Evolutionary conservation across 2,113 vertebrate species (phyloP).

Genomic region (Rutilus rutilus): DNA sequence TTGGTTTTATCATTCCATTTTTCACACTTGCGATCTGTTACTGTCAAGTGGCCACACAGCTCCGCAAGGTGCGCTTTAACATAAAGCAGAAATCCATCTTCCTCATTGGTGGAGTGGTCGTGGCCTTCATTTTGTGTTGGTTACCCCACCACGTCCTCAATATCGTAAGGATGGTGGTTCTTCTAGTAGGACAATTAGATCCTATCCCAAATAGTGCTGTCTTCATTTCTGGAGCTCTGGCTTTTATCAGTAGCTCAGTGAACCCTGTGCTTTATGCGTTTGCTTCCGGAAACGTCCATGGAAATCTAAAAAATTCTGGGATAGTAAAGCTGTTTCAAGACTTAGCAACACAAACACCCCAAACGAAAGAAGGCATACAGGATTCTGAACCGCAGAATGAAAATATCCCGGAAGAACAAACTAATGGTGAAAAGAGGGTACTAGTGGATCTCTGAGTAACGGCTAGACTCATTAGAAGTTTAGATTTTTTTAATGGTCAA

Average conservation of each 20-base stretch:
- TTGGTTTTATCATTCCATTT: slow-evolving; percentile 63
- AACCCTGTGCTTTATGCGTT: slow-evolving; percentile 69
- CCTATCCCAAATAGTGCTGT: slow-evolving; percentile 4
- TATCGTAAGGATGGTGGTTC: slow-evolving; percentile 41
- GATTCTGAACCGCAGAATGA: background rate
- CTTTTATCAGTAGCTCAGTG: slow-evolving; percentile 69
- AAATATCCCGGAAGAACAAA: background rate
- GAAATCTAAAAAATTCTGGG: slow-evolving; percentile 55
- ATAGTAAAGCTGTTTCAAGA: slow-evolving; percentile 70
- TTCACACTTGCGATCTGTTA: slow-evolving; percentile 62
- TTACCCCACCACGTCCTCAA: slow-evolving; percentile 69
- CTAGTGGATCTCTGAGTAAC: background rate
- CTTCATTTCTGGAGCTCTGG: slow-evolving; percentile 60
- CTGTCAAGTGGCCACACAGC: slow-evolving; percentile 52
- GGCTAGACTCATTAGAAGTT: background rate
- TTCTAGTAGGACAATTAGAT: slow-evolving; percentile 30
- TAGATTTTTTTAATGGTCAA: background rate
- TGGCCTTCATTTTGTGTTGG: slow-evolving; percentile 70
- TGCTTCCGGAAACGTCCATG: slow-evolving; percentile 60
- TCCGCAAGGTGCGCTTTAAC: slow-evolving; percentile 61
- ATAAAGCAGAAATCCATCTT: slow-evolving; percentile 63
- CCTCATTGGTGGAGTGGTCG: slow-evolving; percentile 63
- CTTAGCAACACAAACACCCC: slow-evolving; percentile 55
- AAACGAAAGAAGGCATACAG: slow-evolving; percentile 38
- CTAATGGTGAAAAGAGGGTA: background rate